phyloP scores from a whole-genome alignment of 2,888 invertebrate genomes.

The Pterostichus niger region DNA sequence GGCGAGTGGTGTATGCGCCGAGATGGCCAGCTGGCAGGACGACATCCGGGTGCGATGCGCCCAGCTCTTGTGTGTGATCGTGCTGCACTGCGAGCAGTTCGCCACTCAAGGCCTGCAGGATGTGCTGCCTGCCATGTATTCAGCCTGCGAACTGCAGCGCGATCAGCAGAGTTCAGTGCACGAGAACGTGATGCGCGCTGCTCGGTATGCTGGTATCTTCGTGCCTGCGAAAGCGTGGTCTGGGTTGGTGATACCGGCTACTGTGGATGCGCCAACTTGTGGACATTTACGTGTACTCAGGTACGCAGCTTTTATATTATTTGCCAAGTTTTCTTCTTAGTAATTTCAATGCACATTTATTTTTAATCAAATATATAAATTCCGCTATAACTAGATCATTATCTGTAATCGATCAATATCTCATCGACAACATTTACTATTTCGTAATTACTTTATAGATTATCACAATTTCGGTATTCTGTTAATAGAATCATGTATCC shows the following conservation, averaged over 20 bases:
- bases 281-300: slow-evolving; percentile 81
- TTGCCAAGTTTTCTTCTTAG: too few relatives aligned
- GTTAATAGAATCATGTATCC: too few relatives aligned
- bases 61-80: slow-evolving; percentile 85
- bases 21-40: slow-evolving; percentile 88
- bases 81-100: slow-evolving; percentile 87
- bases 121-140: slow-evolving; percentile 81
- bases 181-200: slow-evolving; percentile 83
- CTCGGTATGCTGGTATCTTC: slow-evolving; percentile 88
- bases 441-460: too few relatives aligned
- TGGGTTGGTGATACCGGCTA: slow-evolving; percentile 82
- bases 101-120: slow-evolving; percentile 84
- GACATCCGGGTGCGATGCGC: slow-evolving; percentile 85
- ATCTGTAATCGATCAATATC: too few relatives aligned
- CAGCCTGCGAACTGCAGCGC: slow-evolving; percentile 82
- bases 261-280: slow-evolving; percentile 79
- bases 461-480: too few relatives aligned
- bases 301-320: slow-evolving; percentile 65
- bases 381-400: too few relatives aligned
- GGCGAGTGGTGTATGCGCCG: slow-evolving; percentile 84
- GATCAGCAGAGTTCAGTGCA: slow-evolving; percentile 83
- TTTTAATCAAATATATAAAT: too few relatives aligned
- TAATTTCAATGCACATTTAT: too few relatives aligned
- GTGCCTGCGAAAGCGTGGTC: slow-evolving; percentile 85
- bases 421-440: too few relatives aligned